These are phyloP conservation scores for Polylopha cassiicola DNA, from an alignment of 2,888 invertebrate species.

Conservation along the genomic window DNA sequence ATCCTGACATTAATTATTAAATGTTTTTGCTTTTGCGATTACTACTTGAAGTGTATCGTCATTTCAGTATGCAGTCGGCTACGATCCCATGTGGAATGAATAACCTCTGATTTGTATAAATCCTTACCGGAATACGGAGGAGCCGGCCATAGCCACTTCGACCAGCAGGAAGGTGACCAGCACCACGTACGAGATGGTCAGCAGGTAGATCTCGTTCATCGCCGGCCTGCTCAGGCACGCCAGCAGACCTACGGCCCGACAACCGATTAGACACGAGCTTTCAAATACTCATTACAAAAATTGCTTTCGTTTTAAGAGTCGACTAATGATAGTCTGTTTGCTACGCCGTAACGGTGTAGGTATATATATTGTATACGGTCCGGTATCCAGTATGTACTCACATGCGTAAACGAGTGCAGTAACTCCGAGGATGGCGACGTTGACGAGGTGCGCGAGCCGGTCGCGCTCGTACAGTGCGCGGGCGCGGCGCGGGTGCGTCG, in stretches of 20 bases:
- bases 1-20: too few species aligned
- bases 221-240: conserved; percentile 87
- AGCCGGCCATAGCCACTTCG: conserved; percentile 75
- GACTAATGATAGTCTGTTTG: too few species aligned
- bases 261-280: too few species aligned
- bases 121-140: conserved; percentile 62
- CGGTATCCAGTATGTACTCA: conserved; percentile 47
- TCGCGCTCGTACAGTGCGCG: conserved; percentile 44
- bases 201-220: conserved; percentile 92
- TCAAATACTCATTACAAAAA: too few species aligned
- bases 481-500: conserved; percentile 23
- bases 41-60: too few species aligned
- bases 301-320: too few species aligned
- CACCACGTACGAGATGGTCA: conserved; percentile 89
- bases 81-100: too few species aligned
- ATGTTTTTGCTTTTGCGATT: too few species aligned
- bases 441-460: conserved; percentile 50
- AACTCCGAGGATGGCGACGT: conserved; percentile 61
- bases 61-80: too few species aligned
- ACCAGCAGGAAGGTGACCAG: conserved; percentile 86
- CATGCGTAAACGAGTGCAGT: conserved; percentile 73
- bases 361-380: background rate
- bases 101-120: background rate
- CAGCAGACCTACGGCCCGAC: conserved; percentile 81
- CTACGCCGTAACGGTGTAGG: background rate